Percentiles rank a stretch among this genome's conserved stretches.
phyloP scores from a whole-genome alignment of 92 coral and sea anemone species.

The Zoanthus solanderi region DNA sequence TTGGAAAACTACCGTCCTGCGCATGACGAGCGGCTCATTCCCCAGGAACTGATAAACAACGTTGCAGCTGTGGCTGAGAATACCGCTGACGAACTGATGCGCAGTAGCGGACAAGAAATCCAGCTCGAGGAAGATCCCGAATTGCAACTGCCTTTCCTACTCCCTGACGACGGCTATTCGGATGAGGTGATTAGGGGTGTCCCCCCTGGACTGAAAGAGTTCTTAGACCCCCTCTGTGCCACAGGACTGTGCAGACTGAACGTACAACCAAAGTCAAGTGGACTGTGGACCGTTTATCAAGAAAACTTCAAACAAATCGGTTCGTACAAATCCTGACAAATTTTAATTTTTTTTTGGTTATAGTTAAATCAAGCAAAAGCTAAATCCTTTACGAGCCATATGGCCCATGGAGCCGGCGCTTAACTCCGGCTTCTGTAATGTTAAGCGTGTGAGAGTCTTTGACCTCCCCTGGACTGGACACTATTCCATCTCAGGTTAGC shows the following conservation, averaged over 20 bases:
- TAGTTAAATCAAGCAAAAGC: neutral
- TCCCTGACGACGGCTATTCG: slow-evolving; percentile 97
- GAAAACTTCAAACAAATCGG: slow-evolving; percentile 66
- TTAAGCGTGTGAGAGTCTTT: too few relatives aligned
- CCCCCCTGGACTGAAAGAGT: slow-evolving; percentile 93
- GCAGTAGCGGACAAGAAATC: slow-evolving; percentile 92
- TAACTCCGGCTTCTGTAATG: too few relatives aligned
- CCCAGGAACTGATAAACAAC: slow-evolving; percentile 79
- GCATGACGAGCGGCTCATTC: slow-evolving; percentile 77
- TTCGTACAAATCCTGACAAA: slow-evolving; percentile 17
- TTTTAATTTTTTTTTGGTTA: neutral
- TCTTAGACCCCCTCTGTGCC: slow-evolving; percentile 87
- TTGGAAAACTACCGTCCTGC: slow-evolving; percentile 93
- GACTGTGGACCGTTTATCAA: slow-evolving; percentile 94
- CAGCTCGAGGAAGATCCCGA: slow-evolving; percentile 96
- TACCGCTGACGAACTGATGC: slow-evolving; percentile 94
- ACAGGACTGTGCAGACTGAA: slow-evolving; percentile 91
- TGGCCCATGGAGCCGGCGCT: neutral
- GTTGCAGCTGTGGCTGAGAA: slow-evolving; percentile 91
- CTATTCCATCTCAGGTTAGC: too few relatives aligned
- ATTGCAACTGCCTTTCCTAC: slow-evolving; percentile 90
- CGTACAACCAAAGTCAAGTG: slow-evolving; percentile 85
- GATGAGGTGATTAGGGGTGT: slow-evolving; percentile 96
- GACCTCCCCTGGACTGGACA: too few relatives aligned
- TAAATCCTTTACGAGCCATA: neutral